Base-by-base conservation (phyloP, 1,140 invertebrate genomes). In the Papilio aristodemus region DNA sequence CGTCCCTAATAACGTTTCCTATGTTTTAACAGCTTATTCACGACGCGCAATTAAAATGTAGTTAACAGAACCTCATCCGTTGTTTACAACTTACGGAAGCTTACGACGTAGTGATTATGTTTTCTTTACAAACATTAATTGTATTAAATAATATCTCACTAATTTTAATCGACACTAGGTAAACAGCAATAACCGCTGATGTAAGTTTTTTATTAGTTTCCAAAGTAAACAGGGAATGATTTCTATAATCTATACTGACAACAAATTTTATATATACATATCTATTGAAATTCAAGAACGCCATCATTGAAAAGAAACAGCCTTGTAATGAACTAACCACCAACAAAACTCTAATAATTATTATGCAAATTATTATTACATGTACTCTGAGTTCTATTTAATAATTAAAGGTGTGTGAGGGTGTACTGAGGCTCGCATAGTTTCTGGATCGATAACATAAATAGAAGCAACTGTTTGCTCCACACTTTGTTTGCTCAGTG, bases 1-100 rank as follows among this genome's bases (percentile, higher is more conserved):
- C 41, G 41, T 54, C 46, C 46, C 46, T 54, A 54, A 54, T 54
- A 54, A 54, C 19, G 4, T 54, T 54, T 46, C 17, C 46, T 22
- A 22, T 54, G 46, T 54, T 54, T 22, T 54, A 25, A 4, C 9
- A 54, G 46, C 8, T 54, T 13, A 39, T 39, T 54, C 41, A 43
- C n/a, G 41, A 54, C 9, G 10, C 19, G 19, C 10, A 25, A 54
- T 54, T 25, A 54, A 54, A 54, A 25, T 54, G 19, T 54, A 54
- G 46, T 25, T 54, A 54, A 22, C 46, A 54, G 9, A 54, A 25
- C 19, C 8, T 1, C 46, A 54, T 11, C 22, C 46, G 19, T 11
- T 22, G 46, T 11, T 54, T 7, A 54, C 19, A 50, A 50, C 2
- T 1, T 22, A 22, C n/a, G 17, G 5, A 4, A 46, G 4, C 5